A percentile compares a stretch with the other conserved stretches of the same genome.
phyloP scores from a whole-genome alignment of 2,888 invertebrate genomes.

The Perdita meconis region DNA sequence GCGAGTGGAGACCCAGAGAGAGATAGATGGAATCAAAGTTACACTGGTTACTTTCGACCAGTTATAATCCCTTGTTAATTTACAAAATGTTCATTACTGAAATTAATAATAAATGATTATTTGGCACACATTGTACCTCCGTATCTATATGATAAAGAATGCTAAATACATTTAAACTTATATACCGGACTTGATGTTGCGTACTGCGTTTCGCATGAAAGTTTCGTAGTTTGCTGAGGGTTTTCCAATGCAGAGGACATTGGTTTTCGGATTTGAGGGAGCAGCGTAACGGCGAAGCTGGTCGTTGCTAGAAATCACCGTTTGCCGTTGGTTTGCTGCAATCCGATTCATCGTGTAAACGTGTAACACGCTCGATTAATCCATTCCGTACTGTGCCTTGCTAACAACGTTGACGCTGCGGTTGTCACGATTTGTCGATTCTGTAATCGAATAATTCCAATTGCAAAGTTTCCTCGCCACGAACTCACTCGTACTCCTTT shows the following conservation, averaged over 20 bases:
- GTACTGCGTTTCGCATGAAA: neutral
- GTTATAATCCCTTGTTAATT: no score
- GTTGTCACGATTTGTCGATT: conserved; percentile 62
- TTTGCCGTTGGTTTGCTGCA: conserved; percentile 57
- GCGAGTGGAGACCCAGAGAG: no score
- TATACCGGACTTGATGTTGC: neutral
- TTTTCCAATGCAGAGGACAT: conserved; percentile 33
- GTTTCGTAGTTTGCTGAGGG: conserved; percentile 11
- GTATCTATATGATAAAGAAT: no score
- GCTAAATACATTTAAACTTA: neutral
- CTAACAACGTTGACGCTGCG: conserved; percentile 68
- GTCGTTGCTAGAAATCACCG: conserved; percentile 62
- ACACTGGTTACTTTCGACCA: no score
- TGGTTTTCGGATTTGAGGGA: conserved; percentile 45
- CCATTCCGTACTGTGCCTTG: conserved; percentile 51
- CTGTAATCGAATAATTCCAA: conserved; percentile 56
- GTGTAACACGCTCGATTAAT: conserved; percentile 72
- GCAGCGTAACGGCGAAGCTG: conserved; percentile 19
- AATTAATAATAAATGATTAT: no score
- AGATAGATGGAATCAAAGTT: no score
- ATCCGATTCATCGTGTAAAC: conserved; percentile 66
- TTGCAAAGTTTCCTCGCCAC: conserved; percentile 9
- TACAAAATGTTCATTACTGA: no score
- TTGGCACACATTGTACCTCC: no score
- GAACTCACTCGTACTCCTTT: neutral